Evolutionary conservation across 1,140 invertebrate genomes (phyloP), one percentile per base, ranked within the genome.

Genomic region (Ips typographus): DNA sequence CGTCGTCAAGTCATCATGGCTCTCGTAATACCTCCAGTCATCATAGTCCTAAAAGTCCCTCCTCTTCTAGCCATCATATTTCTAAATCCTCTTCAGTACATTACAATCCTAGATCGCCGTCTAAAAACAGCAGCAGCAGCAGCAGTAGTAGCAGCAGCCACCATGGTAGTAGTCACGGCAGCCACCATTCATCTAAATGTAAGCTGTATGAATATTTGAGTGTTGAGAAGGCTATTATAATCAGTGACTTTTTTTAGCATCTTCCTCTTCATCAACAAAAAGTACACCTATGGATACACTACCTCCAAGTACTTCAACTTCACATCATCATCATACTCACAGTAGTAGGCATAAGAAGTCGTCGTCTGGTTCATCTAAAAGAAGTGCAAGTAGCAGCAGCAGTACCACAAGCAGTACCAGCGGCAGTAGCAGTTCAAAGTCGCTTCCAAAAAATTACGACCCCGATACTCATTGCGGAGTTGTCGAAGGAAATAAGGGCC

Each of bases 381-480:
- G 64, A 65, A 57, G 64, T 39, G 44, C 36, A 1, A 59, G 40
- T 22, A 59, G 38, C n/a, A 51, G 6, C 57, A 38, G 49, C 39
- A 59, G 58, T 52, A 72, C 60, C 8, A 68, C n/a, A 40, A 70
- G 43, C 57, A 66, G 60, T 36, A 64, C 60, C 8, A 40, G 64
- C 66, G 69, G 55, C 42, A 74, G 63, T 60, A 69, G 58, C 40
- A 68, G 59, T 8, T 66, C 43, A 49, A 75, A 75, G 49, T 61
- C 49, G 40, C 8, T 71, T 39, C 63, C 60, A 37, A 76, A 71
- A 63, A 71, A 75, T 36, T 76, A 72, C 43, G 76, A 78, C 61
- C 72, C 77, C 36, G 76, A 78, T 63, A 65, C 73, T 5, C 77
- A 78, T 52, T 76, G 77, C 56, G 75, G 75, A n/a, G 74, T 76